Conservation (phyloP, 2,113 vertebrate genomes). For the Sinocyclocheilus anshuiensis region DNA sequence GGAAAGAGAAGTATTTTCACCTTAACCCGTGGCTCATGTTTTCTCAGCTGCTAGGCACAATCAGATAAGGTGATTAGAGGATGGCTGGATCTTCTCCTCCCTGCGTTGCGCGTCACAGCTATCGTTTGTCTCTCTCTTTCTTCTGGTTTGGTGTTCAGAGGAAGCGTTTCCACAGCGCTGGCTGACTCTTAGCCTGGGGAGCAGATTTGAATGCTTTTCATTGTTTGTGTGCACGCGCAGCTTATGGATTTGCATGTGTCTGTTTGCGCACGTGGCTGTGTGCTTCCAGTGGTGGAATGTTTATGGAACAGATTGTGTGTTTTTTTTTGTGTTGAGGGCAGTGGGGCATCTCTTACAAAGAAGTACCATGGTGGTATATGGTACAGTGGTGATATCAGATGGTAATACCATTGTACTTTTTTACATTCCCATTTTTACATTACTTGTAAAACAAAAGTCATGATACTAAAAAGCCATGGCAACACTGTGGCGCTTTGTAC, state of each 20-base stretch:
- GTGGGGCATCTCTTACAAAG: not conserved
- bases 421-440: too few relatives aligned
- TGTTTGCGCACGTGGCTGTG: conserved; percentile 13
- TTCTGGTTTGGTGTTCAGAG: not conserved
- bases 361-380: not conserved
- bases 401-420: not conserved
- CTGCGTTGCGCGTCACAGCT: conserved; percentile 2
- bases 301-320: conserved; percentile 30
- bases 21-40: conserved; percentile 22
- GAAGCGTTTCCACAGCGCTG: not conserved
- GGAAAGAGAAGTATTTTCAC: conserved; percentile 17
- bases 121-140: conserved; percentile 3
- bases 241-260: conserved; percentile 38
- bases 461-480: too few relatives aligned
- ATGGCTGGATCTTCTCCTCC: not conserved
- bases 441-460: not conserved
- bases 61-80: conserved; percentile 56
- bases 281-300: conserved; percentile 46
- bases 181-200: not conserved
- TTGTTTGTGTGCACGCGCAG: conserved; percentile 11
- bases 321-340: not conserved
- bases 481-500: not conserved
- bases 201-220: conserved; percentile 37
- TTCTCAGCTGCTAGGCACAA: conserved; percentile 48
- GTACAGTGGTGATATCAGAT: not conserved